A percentile compares a stretch with the other conserved stretches of the same genome.
These are phyloP conservation scores for Pteromalus puparum DNA, from an alignment of 1,140 invertebrate genomes.

Conservation along the genomic window DNA sequence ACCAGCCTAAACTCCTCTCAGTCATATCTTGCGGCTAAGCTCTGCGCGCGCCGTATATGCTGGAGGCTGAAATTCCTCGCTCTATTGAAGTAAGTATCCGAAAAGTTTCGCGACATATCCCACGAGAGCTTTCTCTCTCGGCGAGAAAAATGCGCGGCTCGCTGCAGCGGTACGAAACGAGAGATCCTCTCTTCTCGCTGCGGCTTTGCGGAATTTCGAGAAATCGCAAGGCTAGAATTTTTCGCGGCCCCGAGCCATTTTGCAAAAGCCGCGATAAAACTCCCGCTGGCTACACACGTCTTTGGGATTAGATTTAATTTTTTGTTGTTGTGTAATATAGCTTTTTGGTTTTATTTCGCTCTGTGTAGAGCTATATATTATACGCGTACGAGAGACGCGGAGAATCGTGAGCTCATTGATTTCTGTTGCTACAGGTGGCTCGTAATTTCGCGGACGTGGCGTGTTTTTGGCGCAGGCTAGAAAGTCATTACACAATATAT, in stretches of 20 bases:
- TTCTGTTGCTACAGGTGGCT: conserved; percentile 47
- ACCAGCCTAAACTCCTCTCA: not conserved
- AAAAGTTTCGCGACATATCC: conserved; percentile 26
- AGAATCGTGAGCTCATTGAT: conserved; percentile 17
- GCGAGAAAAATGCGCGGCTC: conserved; percentile 5
- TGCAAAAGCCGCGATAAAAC: conserved; percentile 21
- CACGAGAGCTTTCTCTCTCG: not conserved
- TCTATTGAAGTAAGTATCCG: not conserved
- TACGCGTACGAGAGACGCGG: not conserved
- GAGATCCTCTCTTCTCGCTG: not conserved
- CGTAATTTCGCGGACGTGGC: not conserved
- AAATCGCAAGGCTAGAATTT: too few species aligned
- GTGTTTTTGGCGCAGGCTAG: too few species aligned
- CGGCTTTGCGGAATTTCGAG: not conserved
- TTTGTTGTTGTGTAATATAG: not conserved
- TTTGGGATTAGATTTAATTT: conserved; percentile 34
- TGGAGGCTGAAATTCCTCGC: not conserved
- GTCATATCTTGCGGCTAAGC: not conserved
- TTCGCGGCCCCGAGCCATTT: not conserved
- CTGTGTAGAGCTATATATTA: not conserved
- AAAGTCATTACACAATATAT: too few species aligned
- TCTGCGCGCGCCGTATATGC: not conserved
- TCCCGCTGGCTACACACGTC: not conserved
- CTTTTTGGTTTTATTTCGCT: not conserved
- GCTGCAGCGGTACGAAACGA: not conserved